phyloP scores from a whole-genome alignment of 2,113 vertebrate genomes.

The Archocentrus centrarchus region DNA sequence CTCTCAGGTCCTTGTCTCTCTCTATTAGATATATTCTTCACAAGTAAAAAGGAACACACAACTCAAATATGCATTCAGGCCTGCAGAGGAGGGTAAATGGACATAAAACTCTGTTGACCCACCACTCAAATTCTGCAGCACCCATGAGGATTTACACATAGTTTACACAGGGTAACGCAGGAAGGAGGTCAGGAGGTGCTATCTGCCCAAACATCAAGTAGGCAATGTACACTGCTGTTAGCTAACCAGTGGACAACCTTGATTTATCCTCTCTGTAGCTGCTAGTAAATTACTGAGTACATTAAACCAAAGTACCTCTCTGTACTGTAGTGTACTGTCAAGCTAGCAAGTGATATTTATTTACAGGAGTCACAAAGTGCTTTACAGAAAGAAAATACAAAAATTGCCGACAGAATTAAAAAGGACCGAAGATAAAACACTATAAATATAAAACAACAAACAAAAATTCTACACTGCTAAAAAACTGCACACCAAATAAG shows the following conservation, averaged over 20 bases:
- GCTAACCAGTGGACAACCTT: no score
- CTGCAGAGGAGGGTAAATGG: not conserved
- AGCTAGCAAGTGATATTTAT: not conserved
- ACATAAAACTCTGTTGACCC: not conserved
- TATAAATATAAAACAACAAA: not conserved
- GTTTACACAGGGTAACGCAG: not conserved
- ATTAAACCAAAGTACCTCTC: not conserved
- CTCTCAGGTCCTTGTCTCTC: not conserved
- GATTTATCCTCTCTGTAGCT: not conserved
- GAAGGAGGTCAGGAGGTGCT: not conserved
- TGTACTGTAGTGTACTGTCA: not conserved
- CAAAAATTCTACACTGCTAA: not conserved
- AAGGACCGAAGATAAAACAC: not conserved
- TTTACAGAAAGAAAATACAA: not conserved
- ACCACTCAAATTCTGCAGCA: not conserved
- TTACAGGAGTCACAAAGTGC: not conserved
- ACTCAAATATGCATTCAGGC: constrained; percentile 1
- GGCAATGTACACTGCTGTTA: not conserved
- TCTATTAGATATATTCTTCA: not conserved
- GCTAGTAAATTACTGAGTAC: not conserved
- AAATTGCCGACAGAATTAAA: not conserved
- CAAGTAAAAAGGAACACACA: not conserved
- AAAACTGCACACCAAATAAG: not conserved
- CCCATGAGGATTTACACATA: not conserved
- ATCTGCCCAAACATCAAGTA: not conserved